phyloP scores from a whole-genome alignment of 2,888 invertebrate species.

The Pollenia labialis region DNA sequence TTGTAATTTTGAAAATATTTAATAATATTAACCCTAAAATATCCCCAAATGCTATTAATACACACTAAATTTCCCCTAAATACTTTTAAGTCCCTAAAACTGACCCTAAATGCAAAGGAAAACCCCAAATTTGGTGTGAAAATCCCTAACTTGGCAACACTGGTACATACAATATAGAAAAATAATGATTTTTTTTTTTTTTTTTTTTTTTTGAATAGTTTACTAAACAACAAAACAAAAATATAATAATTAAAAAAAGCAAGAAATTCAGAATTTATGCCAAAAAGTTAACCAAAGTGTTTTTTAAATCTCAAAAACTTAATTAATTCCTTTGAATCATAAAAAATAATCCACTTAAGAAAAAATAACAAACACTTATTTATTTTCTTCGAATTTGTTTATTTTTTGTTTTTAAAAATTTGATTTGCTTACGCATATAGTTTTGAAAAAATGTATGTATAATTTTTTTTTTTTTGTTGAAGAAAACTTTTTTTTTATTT shows the following conservation, averaged over 20 bases:
- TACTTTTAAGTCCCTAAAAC: too few relatives aligned
- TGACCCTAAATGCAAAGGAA: too few relatives aligned
- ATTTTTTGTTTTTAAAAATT: neutral
- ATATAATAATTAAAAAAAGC: neutral
- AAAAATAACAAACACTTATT: slow-evolving; percentile 26
- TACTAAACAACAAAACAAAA: neutral
- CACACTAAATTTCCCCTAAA: too few relatives aligned
- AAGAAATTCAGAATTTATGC: slow-evolving; percentile 30
- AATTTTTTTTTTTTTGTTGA: too few relatives aligned
- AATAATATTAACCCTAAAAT: too few relatives aligned
- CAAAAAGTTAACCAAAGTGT: slow-evolving; percentile 28
- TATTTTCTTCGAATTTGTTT: neutral
- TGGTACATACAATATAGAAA: too few relatives aligned
- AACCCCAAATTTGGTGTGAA: too few relatives aligned
- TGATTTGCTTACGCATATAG: slow-evolving; percentile 47
- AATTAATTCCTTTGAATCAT: slow-evolving; percentile 26
- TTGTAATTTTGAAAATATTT: too few relatives aligned
- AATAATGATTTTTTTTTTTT: too few relatives aligned
- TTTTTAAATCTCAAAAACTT: slow-evolving; percentile 26
- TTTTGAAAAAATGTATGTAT: slow-evolving; percentile 1
- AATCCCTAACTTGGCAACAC: too few relatives aligned
- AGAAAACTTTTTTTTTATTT: too few relatives aligned
- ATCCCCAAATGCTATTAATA: too few relatives aligned
- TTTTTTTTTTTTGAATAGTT: neutral
- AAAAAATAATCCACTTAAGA: slow-evolving; percentile 50